Conservation (phyloP, 2,888 invertebrate species). For the Hecatera dysodea region DNA sequence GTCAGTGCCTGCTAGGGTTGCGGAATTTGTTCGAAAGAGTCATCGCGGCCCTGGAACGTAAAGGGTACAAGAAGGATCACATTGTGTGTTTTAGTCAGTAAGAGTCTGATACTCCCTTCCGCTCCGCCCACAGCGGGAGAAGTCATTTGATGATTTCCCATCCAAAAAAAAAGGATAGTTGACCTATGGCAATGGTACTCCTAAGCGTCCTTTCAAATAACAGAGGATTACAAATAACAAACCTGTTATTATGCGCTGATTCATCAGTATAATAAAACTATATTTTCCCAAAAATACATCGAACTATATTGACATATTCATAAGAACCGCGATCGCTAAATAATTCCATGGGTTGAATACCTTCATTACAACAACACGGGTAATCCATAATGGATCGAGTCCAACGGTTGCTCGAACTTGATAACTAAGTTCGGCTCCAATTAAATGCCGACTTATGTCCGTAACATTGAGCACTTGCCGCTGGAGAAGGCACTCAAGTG, state of each 20-base stretch:
- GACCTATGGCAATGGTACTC: too few species aligned
- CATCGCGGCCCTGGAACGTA: too few species aligned
- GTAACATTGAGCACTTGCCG: slow-evolving; percentile 53
- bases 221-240: not conserved
- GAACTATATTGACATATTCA: slow-evolving; percentile 37
- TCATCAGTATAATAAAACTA: not conserved
- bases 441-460: slow-evolving; percentile 79
- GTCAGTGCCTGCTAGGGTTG: too few species aligned
- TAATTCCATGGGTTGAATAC: slow-evolving; percentile 77
- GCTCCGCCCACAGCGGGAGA: too few species aligned
- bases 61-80: too few species aligned
- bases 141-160: too few species aligned
- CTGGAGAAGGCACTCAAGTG: slow-evolving; percentile 54
- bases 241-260: not conserved
- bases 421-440: slow-evolving; percentile 81
- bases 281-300: slow-evolving; percentile 31
- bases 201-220: too few species aligned
- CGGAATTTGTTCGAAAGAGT: too few species aligned
- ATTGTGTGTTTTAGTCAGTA: too few species aligned
- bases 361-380: slow-evolving; percentile 80
- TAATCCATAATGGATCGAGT: slow-evolving; percentile 81
- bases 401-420: slow-evolving; percentile 70
- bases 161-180: too few species aligned
- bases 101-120: too few species aligned
- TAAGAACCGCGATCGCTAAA: slow-evolving; percentile 59